Evolutionary conservation across 2,888 invertebrate species (phyloP), one percentile per base, ranked within the genome.

Genomic region (Coelogynopora nodosa): DNA sequence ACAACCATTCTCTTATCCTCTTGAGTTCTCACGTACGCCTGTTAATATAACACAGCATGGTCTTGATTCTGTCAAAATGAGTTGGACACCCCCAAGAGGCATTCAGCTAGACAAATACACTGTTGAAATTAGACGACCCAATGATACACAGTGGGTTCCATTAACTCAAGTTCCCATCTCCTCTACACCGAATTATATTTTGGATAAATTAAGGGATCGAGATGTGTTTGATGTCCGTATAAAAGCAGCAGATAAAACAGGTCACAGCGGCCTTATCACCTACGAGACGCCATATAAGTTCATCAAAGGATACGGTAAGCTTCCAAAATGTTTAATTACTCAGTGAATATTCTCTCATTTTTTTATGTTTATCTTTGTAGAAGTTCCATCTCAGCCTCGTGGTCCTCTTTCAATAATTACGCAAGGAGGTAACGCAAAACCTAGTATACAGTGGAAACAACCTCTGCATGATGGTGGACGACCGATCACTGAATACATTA

Each of bases 381-480:
- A 49, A 84, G 85, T 67, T n/a, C 91, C 91, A 85, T 90, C 90
- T 87, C 89, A 90, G 18, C 92, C 92, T 29, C 89, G 90, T 31
- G 89, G 89, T 82, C 91, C 91, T 5, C 30, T 86, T 29, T 89
- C 90, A 49, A 89, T 91, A 30, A 2, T 2, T 23, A 89, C 89
- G 0, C 2, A 5, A 13, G 89, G 89, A 0, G 86, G 87, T 29
- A 87, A 88, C 67, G 85, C 86, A 10, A 49, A 88, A 18, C 88
- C 88, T 27, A 86, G 86, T 23, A 86, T 80, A 13, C 13, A 74
- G 86, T 92, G 91, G 91, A 88, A 90, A 87, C 89, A 90, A 85
- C 91, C 92, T 80, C 89, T 89, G 26, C 88, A 88, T 80, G 91
- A 92, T 87, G 92, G 92, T 27, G 92, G 92, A 10, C 89, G 90